Conservation (phyloP, 2,113 vertebrate genomes). For the Origma solitaria region DNA sequence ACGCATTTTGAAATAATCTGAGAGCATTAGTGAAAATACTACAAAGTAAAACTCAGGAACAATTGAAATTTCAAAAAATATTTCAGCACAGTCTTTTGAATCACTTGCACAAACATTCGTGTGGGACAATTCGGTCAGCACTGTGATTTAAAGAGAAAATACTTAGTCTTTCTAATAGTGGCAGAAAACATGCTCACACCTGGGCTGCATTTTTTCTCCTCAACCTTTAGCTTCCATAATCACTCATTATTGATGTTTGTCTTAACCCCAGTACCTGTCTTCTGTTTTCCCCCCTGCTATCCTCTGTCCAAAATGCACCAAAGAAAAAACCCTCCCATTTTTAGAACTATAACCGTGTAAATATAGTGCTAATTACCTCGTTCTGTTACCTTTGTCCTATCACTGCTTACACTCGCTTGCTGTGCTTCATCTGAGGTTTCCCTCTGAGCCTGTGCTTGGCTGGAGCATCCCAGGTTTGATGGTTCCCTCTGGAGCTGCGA, state of each 20-base stretch:
- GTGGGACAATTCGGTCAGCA: not conserved
- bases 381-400: not conserved
- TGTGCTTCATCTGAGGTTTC: not conserved
- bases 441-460: not conserved
- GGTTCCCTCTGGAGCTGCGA: not conserved
- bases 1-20: not conserved
- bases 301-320: not conserved
- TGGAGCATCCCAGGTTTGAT: not conserved
- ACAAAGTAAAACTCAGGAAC: not conserved
- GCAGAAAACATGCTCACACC: not conserved
- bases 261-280: not conserved
- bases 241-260: not conserved
- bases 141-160: not conserved
- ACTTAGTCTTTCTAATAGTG: not conserved
- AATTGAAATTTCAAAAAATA: not conserved
- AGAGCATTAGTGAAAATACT: not conserved
- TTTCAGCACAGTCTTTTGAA: not conserved
- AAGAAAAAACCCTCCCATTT: not conserved
- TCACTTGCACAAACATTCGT: not conserved
- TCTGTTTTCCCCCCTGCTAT: not conserved
- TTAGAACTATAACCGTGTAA: not conserved
- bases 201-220: conserved; percentile 23
- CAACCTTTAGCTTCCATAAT: not conserved
- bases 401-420: not conserved
- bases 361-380: not conserved